Conservation (phyloP, 2,113 vertebrate species). For the Catharus minimus region DNA sequence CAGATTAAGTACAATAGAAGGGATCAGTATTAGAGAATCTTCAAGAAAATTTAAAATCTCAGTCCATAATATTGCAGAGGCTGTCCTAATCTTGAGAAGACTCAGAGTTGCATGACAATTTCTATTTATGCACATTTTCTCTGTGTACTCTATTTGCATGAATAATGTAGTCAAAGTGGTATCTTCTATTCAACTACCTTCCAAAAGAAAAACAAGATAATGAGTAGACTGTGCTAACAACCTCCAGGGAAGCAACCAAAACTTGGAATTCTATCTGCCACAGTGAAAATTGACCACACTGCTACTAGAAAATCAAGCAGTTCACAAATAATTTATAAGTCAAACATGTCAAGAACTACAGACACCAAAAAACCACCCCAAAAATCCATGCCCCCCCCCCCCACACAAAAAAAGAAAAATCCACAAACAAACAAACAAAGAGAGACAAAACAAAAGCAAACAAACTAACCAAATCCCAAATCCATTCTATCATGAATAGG, state of each 20-base stretch:
- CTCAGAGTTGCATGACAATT: background rate
- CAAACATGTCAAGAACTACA: background rate
- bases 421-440: background rate
- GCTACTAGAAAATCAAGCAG: background rate
- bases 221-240: background rate
- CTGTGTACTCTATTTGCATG: background rate
- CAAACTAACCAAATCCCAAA: background rate
- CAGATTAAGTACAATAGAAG: background rate
- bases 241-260: background rate
- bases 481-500: background rate
- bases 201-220: background rate
- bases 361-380: background rate
- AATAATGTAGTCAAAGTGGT: background rate
- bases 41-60: background rate
- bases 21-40: background rate
- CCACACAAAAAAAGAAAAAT: background rate
- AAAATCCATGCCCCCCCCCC: fast-evolving
- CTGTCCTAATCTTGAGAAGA: background rate
- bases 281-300: background rate
- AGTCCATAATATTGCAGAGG: background rate
- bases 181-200: background rate
- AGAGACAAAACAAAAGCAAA: background rate
- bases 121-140: background rate
- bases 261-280: background rate
- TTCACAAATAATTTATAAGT: background rate